Evolutionary conservation across 92 coral and sea anemone genomes (phyloP).

Genomic region (Meandrina meandrites): DNA sequence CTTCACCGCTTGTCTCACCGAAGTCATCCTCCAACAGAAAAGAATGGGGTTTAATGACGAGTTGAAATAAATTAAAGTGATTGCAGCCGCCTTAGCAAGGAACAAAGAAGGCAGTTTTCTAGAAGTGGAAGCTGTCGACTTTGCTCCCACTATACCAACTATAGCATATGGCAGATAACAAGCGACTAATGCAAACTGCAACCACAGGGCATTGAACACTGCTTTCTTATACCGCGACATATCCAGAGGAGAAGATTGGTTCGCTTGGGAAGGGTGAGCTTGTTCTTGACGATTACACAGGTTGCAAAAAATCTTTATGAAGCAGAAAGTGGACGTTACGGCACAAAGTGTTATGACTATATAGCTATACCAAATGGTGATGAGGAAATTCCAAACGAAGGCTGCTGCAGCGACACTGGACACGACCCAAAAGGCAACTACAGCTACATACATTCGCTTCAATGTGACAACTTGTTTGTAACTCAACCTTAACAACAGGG

Average conservation of each 20-base stretch:
- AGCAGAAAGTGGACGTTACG: not conserved
- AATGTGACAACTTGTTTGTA: slow-evolving; percentile 32
- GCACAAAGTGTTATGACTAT: not conserved
- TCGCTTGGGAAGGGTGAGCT: not conserved
- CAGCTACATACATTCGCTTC: not conserved
- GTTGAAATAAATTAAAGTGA: slow-evolving; percentile 17
- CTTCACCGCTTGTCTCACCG: slow-evolving; percentile 17
- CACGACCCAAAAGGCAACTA: slow-evolving; percentile 7
- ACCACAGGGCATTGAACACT: slow-evolving; percentile 22
- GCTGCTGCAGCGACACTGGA: not conserved
- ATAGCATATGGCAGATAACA: slow-evolving; percentile 21
- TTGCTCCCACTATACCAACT: not conserved
- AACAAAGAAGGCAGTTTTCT: not conserved
- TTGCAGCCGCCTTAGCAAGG: not conserved
- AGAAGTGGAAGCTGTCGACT: not conserved
- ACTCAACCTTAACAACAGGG: slow-evolving; percentile 4
- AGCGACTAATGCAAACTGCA: slow-evolving; percentile 9
- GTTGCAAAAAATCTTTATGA: slow-evolving; percentile 1
- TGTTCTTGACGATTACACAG: not conserved
- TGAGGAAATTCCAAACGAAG: not conserved
- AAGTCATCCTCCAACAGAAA: slow-evolving; percentile 23
- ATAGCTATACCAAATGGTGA: not conserved
- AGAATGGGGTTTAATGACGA: slow-evolving; percentile 39
- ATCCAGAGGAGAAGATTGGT: not conserved
- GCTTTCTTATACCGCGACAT: slow-evolving; percentile 14